Evolutionary conservation across 2,888 invertebrate genomes (phyloP), one percentile per base, ranked within the genome.

Genomic region (Ceratothoa steindachneri): DNA sequence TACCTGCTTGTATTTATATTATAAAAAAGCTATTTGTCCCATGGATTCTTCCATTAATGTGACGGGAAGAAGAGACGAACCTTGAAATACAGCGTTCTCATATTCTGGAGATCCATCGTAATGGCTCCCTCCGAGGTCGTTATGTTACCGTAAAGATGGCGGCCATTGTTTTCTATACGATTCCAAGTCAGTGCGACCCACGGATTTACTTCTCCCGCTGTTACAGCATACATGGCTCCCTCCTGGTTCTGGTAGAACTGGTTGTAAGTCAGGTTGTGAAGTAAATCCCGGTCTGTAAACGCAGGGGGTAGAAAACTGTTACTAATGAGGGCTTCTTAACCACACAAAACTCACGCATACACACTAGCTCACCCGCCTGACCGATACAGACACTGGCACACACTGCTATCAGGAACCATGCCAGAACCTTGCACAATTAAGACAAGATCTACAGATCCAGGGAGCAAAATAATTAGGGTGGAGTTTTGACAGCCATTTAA

Each of bases 141-240:
- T 82, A 98, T 93, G 84, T 99, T 99, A 0, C 95, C 96, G 82
- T 95, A 96, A 29, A 98, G 86, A 82, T 93, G 91, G 12, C 90
- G 87, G 73, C 99, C 97, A 84, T 98, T 98, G 72, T 89, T 85
- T 55, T 88, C 88, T 79, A 99, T 90, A 82, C 93, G 92, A 84
- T 95, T 97, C 80, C 90, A 89, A 78, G 92, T 92, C 0, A 97
- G 87, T 0, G 93, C 93, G 12, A 97, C 87, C 22, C 92, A 88
- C 0, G 97, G 97, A 81, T 96, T 96, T 0, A 95, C 92, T 86
- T 97, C 97, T 0, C 98, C 98, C 0, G 93, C 96, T 27, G 94
- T 93, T 66, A 90, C 89, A 83, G 97, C 97, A 9, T 89, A 88
- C 1, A 97, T 87, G 2, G 94, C 97, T 12, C 97, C 97, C 82